A percentile compares a stretch with the other conserved stretches of the same genome.
phyloP scores from a whole-genome alignment of 2,113 vertebrate species.

The Sakesphorus luctuosus region DNA sequence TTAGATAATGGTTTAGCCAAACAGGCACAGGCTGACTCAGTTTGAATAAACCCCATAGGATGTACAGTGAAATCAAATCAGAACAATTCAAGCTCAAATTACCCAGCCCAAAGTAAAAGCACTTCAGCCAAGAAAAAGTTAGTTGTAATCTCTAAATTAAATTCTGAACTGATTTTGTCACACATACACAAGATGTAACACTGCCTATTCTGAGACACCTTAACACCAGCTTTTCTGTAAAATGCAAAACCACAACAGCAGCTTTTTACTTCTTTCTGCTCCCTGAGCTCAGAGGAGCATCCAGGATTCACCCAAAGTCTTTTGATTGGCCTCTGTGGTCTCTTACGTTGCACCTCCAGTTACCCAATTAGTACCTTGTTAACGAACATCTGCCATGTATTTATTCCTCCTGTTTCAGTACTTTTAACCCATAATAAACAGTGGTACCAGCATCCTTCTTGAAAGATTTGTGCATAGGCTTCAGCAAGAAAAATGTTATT shows the following conservation, averaged over 20 bases:
- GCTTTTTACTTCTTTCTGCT: not conserved
- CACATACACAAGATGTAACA: not conserved
- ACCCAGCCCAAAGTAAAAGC: not conserved
- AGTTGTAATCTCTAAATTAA: not conserved
- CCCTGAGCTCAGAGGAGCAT: not conserved
- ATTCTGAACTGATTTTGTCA: not conserved
- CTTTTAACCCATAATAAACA: not conserved
- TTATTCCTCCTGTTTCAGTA: not conserved
- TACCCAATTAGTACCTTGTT: conserved; percentile 61
- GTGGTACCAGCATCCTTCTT: not conserved
- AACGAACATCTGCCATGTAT: conserved; percentile 37
- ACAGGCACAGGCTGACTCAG: not conserved
- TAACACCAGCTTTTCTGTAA: not conserved
- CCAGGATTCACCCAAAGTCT: not conserved
- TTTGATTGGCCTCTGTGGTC: conserved; percentile 45
- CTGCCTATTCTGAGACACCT: not conserved
- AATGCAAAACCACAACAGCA: not conserved
- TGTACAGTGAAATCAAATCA: not conserved
- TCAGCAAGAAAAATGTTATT: not conserved
- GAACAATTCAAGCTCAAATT: not conserved
- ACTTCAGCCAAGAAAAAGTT: not conserved
- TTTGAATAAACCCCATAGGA: not conserved
- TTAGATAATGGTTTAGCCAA: not conserved
- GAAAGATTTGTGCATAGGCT: not conserved
- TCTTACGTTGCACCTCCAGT: not conserved